These are phyloP conservation scores for Hypanus sabinus DNA, from an alignment of 2,113 vertebrate genomes.

Conservation along the genomic window DNA sequence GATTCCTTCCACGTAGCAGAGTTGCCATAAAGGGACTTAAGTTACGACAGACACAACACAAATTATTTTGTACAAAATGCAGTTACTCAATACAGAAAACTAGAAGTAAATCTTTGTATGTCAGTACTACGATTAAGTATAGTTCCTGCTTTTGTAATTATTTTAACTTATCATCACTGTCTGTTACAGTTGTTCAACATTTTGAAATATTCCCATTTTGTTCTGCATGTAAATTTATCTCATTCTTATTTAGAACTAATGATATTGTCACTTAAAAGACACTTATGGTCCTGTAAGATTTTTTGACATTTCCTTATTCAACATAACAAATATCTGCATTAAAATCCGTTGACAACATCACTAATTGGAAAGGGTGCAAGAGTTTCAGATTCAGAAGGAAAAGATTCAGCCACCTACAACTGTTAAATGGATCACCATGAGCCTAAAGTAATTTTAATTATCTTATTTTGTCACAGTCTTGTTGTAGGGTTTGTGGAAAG, in stretches of 20 bases:
- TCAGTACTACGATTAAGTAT: too few relatives aligned
- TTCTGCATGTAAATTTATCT: background rate
- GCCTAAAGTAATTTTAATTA: conserved; percentile 64
- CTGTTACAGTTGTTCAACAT: background rate
- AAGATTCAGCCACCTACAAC: conserved; percentile 55
- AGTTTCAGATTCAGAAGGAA: conserved; percentile 62
- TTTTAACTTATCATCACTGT: background rate
- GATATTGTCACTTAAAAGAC: background rate
- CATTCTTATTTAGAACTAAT: background rate
- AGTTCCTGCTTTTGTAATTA: background rate
- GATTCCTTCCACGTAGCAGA: background rate
- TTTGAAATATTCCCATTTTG: background rate
- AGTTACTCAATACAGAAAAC: background rate
- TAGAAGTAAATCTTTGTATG: background rate
- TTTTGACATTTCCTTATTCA: background rate
- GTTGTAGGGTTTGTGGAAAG: background rate
- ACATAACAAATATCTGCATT: background rate
- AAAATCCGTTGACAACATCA: background rate
- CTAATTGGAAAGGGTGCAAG: conserved; percentile 44
- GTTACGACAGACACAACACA: background rate
- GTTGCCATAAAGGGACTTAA: background rate
- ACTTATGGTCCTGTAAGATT: background rate
- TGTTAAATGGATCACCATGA: conserved; percentile 59
- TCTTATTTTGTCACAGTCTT: conserved; percentile 54
- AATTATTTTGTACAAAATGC: background rate